phyloP scores from a whole-genome alignment of 2,797 vertebrate genomes.

The Potorous gilbertii region DNA sequence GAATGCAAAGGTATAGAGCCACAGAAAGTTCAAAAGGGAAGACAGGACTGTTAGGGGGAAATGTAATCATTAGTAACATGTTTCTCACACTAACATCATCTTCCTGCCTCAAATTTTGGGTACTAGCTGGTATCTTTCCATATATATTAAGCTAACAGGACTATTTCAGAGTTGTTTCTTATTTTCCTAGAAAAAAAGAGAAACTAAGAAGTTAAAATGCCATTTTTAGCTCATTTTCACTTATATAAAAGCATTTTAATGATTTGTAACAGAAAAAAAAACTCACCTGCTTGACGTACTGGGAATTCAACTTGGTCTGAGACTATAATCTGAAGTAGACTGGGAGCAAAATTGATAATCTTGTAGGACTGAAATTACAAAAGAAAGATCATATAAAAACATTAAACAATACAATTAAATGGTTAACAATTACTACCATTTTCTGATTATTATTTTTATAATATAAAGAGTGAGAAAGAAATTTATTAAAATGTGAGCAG shows the following conservation, averaged over 20 bases:
- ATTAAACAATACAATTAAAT: conserved; percentile 27
- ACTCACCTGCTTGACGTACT: conserved; percentile 96
- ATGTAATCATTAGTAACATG: not conserved
- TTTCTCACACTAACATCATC: not conserved
- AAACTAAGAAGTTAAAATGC: conserved; percentile 39
- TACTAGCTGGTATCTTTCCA: not conserved
- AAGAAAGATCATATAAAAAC: conserved; percentile 60
- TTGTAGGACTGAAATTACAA: conserved; percentile 94
- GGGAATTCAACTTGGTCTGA: conserved; percentile 98
- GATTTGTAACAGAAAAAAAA: conserved; percentile 6
- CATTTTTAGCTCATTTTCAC: conserved; percentile 23
- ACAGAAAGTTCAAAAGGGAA: not conserved
- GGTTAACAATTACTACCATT: conserved; percentile 7
- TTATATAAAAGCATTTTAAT: conserved; percentile 13
- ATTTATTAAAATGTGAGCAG: too few species aligned
- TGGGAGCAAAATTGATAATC: conserved; percentile 99
- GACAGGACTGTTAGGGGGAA: not conserved
- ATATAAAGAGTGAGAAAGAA: not conserved
- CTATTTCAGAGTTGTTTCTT: not conserved
- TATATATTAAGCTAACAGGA: conserved; percentile 26
- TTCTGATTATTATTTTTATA: not conserved
- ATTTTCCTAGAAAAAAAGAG: conserved; percentile 49
- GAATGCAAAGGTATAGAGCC: not conserved
- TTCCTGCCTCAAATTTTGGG: not conserved
- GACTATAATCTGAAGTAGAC: conserved; percentile 96